Evolutionary conservation across 2,888 invertebrate species (phyloP).

Genomic region (Peribatodes rhomboidaria): DNA sequence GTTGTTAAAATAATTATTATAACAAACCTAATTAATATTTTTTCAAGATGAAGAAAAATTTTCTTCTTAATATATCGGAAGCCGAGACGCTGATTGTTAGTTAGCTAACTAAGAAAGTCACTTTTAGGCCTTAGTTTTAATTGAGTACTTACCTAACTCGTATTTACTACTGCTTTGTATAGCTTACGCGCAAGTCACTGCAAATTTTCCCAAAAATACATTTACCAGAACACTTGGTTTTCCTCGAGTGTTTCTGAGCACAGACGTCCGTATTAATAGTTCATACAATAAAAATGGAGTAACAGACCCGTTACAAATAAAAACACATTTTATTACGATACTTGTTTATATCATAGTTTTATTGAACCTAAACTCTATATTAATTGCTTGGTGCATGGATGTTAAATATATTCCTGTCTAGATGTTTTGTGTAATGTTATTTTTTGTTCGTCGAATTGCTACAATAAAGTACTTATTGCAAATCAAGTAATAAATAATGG

Average conservation of each 20-base stretch:
- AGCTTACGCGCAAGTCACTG: neutral
- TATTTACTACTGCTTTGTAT: neutral
- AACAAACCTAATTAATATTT: no score
- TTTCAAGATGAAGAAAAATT: no score
- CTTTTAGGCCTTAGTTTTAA: neutral
- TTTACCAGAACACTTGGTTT: conserved; percentile 12
- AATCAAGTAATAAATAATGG: conserved; percentile 15
- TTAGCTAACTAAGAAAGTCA: no score
- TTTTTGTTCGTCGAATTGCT: conserved; percentile 33
- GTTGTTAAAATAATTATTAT: no score
- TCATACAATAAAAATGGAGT: conserved; percentile 42
- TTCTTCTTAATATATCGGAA: no score
- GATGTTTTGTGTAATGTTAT: conserved; percentile 30
- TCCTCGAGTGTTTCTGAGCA: conserved; percentile 11
- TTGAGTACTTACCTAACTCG: neutral
- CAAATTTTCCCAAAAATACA: neutral
- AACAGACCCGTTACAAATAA: conserved; percentile 45
- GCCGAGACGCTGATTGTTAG: no score
- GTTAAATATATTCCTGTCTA: conserved; percentile 27
- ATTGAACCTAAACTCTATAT: conserved; percentile 41
- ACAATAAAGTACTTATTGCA: conserved; percentile 29
- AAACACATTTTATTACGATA: conserved; percentile 43
- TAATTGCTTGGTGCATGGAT: conserved; percentile 42
- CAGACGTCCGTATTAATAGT: conserved; percentile 39
- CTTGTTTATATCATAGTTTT: conserved; percentile 48